Base-by-base conservation (phyloP, 2,113 vertebrate species). In the Ictalurus furcatus region DNA sequence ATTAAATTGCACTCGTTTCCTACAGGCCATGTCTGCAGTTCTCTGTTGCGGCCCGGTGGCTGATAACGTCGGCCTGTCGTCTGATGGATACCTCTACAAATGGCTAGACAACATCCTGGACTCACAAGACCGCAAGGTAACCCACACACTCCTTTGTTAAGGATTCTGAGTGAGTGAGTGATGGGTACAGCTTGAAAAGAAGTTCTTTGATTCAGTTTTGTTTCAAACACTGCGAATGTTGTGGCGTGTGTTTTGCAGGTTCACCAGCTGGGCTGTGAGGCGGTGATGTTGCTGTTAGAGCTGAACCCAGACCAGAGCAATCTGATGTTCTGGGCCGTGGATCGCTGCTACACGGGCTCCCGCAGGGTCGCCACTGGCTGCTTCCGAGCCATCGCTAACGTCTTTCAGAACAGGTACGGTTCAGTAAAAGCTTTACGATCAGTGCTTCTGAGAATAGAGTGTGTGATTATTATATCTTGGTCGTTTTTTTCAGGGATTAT, bases 31-130 rank as follows among this genome's bases (percentile, higher is more conserved):
- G 98, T 99, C 98, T 92, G 98, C 98, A 80, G 98, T 99, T 71
- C 95, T 99, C 69, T 99, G 98, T 92, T 99, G 98, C 92, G 98
- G 98, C 85, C 98, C 98, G 78, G 98, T 99, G 90, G 98, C 98
- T 90, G 98, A 99, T 94, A 99, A 99, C 0, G 98, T 99, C 0
- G 98, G 98, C 65, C 97, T 99, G 30, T 99, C 98, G 67, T 98
- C 98, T 82, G 98, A 99, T 92, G 98, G 98, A 88, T 99, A 99
- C 95, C 96, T 99, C 87, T 99, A 99, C 96, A 99, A 99, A 93
- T 99, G 98, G 98, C 93, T 99, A 90, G 98, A 99, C 96, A 99
- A 99, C 95, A 99, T 99, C 94, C 95, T 99, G 96, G 98, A 99
- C 94, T 99, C 98, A 86, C 97, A 98, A 94, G 98, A 99, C 95